Evolutionary conservation across 1,140 invertebrate species (phyloP).

Genomic region (Reticulitermes speratus): DNA sequence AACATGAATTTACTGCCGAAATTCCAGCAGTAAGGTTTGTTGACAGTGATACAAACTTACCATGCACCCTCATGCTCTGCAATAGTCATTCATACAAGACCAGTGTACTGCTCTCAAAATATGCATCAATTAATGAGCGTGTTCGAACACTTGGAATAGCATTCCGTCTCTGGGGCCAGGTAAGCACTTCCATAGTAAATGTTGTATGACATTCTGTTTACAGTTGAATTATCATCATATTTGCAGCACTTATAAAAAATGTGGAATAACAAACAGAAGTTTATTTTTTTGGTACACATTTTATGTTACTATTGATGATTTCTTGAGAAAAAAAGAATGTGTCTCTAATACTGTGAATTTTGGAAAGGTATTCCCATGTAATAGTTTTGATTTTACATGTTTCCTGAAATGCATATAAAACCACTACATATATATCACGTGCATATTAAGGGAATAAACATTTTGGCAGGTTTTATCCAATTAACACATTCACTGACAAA

Average conservation of each 20-base stretch:
- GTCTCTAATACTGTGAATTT: not conserved
- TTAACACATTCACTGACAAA: too few relatives aligned
- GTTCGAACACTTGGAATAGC: not conserved
- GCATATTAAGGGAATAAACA: not conserved
- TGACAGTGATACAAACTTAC: not conserved
- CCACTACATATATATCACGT: not conserved
- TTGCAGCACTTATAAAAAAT: not conserved
- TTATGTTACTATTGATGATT: too few relatives aligned
- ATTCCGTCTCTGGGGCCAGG: constrained; percentile 20
- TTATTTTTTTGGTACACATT: too few relatives aligned
- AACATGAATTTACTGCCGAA: not conserved
- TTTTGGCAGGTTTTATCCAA: not conserved
- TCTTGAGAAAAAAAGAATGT: too few relatives aligned
- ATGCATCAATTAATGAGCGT: constrained; percentile 6
- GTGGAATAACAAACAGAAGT: too few relatives aligned
- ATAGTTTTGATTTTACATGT: not conserved
- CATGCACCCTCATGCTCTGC: not conserved
- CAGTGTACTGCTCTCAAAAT: not conserved
- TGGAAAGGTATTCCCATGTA: not conserved
- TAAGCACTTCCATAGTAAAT: not conserved
- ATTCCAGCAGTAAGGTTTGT: constrained; percentile 12
- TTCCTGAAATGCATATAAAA: not conserved
- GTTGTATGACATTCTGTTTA: not conserved
- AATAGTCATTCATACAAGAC: constrained; percentile 13
- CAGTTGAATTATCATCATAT: not conserved